Base-by-base conservation (phyloP, 2,888 invertebrate genomes). In the Ennomos fuscantarius region DNA sequence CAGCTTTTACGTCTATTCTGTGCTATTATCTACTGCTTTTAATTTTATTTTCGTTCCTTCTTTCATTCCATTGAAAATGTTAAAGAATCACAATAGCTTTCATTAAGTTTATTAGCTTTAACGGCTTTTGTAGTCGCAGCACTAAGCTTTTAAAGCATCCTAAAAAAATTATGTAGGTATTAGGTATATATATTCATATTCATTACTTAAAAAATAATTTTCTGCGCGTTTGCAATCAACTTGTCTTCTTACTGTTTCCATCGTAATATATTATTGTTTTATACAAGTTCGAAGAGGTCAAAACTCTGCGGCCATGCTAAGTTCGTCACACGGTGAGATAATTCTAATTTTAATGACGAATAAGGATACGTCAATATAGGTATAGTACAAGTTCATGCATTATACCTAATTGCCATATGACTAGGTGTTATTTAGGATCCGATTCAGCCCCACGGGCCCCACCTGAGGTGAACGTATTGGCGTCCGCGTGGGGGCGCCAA, bases 401-500 rank as follows among this genome's bases (percentile, higher is more conserved):
- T 60, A 68, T 51, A 55, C 44, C 63, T 64, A 62, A 63, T 53
- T 58, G 48, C 40, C 49, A 62, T 62, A 62, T 67, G 65, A 60
- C 64, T 62, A 60, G 55, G 52, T 66, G 66, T 68, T 68, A 64
- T 69, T 70, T 65, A 63, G 65, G 70, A 73, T 74, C 64, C 63
- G 67, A 70, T 66, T 62, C 64, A 73, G 72, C 84, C 85, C 81
- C 79, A 71, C 81, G 84, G 88, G 88, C 89, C 89, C 81, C 87
- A 86, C 84, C 86, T 84, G 88, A 91, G 91, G 91, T 91, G 90
- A 91, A 91, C 78, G 91, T 85, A 87, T 84, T 71, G 67, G 75
- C 81, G 87, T 76, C 86, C 89, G 88, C 82, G 89, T 83, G 89
- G 89, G 86, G 89, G 89, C 89, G 84, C 74, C 91, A 92, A 92